Conservation (phyloP, 2,888 invertebrate species). For the Digitonthophagus gazella region DNA sequence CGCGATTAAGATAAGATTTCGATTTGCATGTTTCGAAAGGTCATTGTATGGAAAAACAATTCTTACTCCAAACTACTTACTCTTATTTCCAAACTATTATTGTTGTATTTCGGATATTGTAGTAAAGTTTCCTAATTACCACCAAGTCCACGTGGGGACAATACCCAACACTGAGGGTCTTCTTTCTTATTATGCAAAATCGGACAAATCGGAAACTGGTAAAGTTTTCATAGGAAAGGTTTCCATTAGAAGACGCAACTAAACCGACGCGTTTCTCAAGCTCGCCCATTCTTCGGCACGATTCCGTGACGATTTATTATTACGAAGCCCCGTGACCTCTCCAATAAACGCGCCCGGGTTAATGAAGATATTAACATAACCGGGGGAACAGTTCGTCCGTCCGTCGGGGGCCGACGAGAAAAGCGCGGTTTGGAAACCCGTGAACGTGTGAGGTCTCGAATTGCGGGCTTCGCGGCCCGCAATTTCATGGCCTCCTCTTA, state of each 20-base stretch:
- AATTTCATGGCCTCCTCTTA: background rate
- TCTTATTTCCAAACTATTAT: no score
- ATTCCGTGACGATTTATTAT: background rate
- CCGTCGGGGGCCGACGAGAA: no score
- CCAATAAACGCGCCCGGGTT: background rate
- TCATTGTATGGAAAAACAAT: no score
- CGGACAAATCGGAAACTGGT: no score
- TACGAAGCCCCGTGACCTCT: background rate
- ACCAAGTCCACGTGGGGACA: no score
- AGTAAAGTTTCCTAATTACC: no score
- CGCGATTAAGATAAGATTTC: no score
- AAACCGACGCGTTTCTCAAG: background rate
- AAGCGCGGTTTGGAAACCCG: background rate
- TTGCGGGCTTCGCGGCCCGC: background rate
- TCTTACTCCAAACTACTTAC: no score
- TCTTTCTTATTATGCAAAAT: no score
- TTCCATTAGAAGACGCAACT: background rate
- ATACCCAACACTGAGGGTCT: no score
- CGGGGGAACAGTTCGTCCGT: background rate
- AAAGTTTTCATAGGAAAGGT: background rate
- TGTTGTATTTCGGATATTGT: no score
- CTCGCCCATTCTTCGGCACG: background rate
- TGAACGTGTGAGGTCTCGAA: background rate
- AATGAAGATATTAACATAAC: background rate
- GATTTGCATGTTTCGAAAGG: no score